Conservation (phyloP, 1,140 invertebrate species). For the Habropoda laboriosa region DNA sequence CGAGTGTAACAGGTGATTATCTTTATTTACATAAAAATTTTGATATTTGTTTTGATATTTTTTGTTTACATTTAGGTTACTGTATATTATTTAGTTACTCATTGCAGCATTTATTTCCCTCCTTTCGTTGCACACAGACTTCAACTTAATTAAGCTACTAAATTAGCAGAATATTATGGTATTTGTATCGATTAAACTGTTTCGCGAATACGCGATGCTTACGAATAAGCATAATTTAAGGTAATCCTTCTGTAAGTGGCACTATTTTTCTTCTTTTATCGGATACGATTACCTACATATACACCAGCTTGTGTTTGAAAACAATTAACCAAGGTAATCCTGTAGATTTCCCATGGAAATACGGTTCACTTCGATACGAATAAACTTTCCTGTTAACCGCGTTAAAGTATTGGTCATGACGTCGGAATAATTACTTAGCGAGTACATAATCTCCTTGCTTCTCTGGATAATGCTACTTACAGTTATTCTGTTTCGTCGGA, state of each 20-base stretch:
- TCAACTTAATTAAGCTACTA: too few species aligned
- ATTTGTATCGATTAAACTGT: background rate
- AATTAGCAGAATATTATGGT: background rate
- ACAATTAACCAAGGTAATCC: constrained; percentile 43
- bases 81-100: too few species aligned
- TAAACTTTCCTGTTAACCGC: constrained; percentile 4
- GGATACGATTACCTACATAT: constrained; percentile 39
- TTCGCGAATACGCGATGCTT: background rate
- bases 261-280: constrained; percentile 14
- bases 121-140: too few species aligned
- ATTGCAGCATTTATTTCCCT: too few species aligned
- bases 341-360: constrained; percentile 12
- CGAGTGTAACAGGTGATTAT: too few species aligned
- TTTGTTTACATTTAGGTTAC: too few species aligned
- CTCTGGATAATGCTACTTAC: background rate
- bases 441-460: background rate
- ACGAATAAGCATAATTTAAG: background rate
- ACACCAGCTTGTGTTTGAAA: constrained; percentile 30
- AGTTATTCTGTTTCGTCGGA: constrained; percentile 7
- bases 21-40: too few species aligned
- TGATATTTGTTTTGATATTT: too few species aligned
- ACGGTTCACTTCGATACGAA: constrained; percentile 15
- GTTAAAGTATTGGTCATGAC: constrained; percentile 23
- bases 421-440: constrained; percentile 3
- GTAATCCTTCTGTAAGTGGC: background rate